Conservation (phyloP, 2,113 vertebrate species). For the Pygoscelis antarcticus region DNA sequence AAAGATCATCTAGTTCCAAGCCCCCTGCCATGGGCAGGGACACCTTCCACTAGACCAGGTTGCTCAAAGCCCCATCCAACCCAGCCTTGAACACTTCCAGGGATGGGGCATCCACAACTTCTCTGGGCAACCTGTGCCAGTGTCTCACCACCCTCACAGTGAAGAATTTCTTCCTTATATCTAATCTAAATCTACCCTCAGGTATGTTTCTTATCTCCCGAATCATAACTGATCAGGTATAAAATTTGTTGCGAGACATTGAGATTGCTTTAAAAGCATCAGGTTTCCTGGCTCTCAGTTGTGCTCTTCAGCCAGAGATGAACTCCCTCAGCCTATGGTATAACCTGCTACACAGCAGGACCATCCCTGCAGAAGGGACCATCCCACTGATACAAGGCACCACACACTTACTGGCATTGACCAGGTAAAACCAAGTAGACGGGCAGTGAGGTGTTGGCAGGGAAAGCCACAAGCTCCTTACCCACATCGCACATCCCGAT, state of each 20-base stretch:
- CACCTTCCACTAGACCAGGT: not conserved
- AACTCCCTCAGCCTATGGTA: not conserved
- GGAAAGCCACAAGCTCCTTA: not conserved
- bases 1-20: not conserved
- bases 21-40: not conserved
- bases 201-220: not conserved
- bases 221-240: not conserved
- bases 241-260: not conserved
- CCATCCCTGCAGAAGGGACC: not conserved
- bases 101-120: not conserved
- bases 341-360: accelerated
- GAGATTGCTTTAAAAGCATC: not conserved
- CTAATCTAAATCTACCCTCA: not conserved
- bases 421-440: not conserved
- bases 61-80: not conserved
- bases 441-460: accelerated
- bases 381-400: not conserved
- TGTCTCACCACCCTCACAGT: not conserved
- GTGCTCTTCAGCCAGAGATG: not conserved
- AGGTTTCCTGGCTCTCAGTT: not conserved
- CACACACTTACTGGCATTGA: accelerated
- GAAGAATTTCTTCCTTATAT: not conserved
- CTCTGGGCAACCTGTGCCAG: not conserved
- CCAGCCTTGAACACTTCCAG: not conserved
- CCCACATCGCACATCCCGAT: accelerated